These are phyloP conservation scores for Archaeoteleia sp. DNA, from an alignment of 2,888 invertebrate genomes.

Conservation along the genomic window DNA sequence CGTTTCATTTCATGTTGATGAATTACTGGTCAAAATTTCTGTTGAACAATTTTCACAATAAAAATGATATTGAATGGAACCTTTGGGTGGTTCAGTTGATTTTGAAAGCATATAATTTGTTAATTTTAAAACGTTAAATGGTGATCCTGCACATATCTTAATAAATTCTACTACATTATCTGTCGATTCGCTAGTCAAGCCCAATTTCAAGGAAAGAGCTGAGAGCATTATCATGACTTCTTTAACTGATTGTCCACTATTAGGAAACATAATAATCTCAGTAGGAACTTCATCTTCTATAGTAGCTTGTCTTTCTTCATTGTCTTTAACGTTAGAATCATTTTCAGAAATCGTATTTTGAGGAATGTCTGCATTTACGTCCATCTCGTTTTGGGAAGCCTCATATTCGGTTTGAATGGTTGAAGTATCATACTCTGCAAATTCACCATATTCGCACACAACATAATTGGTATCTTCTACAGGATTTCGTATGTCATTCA, in stretches of 20 bases:
- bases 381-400: no score
- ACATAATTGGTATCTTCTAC: no score
- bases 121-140: slow-evolving; percentile 3
- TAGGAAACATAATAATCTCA: slow-evolving; percentile 11
- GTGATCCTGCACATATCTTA: slow-evolving; percentile 30
- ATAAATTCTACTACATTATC: slow-evolving; percentile 11
- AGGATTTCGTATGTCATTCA: no score
- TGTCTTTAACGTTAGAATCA: no score
- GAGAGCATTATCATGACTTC: slow-evolving; percentile 13
- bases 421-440: no score
- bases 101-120: slow-evolving; percentile 8
- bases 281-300: no score
- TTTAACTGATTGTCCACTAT: slow-evolving; percentile 9
- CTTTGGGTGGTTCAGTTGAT: slow-evolving; percentile 6
- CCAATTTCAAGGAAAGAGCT: slow-evolving; percentile 9
- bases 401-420: no score
- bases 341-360: no score
- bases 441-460: no score
- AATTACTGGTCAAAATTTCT: background rate
- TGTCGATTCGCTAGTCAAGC: slow-evolving; percentile 1
- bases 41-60: slow-evolving; percentile 19
- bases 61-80: slow-evolving; percentile 19
- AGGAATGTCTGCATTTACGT: no score
- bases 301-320: no score
- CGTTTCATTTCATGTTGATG: background rate